phyloP scores from a whole-genome alignment of 2,888 invertebrate genomes.

The Cataglyphis cursor region DNA sequence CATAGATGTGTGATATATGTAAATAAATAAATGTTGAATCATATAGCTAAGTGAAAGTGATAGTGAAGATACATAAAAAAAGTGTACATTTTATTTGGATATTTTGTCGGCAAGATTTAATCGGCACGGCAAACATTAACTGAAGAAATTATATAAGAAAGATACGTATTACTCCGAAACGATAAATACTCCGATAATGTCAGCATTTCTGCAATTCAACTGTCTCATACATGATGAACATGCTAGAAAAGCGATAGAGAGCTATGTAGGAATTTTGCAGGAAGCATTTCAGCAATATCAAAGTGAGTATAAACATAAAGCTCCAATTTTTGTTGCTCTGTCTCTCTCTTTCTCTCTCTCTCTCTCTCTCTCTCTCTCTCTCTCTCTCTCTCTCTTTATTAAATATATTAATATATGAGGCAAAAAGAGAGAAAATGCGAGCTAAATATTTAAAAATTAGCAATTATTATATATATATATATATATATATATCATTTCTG shows the following conservation, averaged over 20 bases:
- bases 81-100: neutral
- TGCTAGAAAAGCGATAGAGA: constrained; percentile 68
- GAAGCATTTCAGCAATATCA: constrained; percentile 73
- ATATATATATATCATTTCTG: neutral
- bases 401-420: neutral
- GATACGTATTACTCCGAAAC: constrained; percentile 16
- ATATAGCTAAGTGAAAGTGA: neutral
- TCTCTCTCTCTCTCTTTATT: no score
- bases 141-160: neutral
- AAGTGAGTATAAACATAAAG: constrained; percentile 75
- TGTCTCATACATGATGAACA: constrained; percentile 68
- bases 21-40: neutral
- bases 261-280: constrained; percentile 67
- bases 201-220: constrained; percentile 60
- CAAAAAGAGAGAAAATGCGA: neutral
- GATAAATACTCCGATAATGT: constrained; percentile 48
- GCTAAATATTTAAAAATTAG: neutral
- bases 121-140: neutral
- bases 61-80: neutral
- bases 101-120: neutral
- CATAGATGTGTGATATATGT: neutral
- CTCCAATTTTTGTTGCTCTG: neutral
- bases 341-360: neutral
- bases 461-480: neutral
- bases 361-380: no score